These are phyloP conservation scores for Urocyon cinereoargenteus DNA, from an alignment of 2,797 vertebrate genomes.

Conservation along the genomic window DNA sequence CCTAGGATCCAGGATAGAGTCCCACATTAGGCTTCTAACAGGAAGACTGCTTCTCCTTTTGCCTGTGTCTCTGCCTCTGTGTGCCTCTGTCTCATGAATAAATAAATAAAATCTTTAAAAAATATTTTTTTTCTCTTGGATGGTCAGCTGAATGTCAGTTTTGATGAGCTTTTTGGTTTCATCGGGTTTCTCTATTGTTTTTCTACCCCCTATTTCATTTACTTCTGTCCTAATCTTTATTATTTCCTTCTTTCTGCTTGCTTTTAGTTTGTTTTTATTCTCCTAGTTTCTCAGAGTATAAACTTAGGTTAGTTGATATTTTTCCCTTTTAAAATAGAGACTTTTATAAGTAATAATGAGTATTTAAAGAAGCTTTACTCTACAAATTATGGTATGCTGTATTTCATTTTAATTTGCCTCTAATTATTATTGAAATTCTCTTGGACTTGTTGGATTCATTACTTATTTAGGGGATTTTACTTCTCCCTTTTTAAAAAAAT, in stretches of 20 bases:
- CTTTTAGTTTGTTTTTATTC: neutral
- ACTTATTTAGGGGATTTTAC: neutral
- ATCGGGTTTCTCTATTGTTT: neutral
- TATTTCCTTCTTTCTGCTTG: neutral
- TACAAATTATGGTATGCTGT: neutral
- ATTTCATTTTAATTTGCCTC: neutral
- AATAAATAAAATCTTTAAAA: too few species aligned
- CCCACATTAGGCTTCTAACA: too few species aligned
- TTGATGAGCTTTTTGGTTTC: neutral
- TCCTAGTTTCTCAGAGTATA: neutral
- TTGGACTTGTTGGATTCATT: neutral
- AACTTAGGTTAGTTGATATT: neutral
- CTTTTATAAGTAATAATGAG: neutral
- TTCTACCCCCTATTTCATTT: neutral
- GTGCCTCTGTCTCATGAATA: too few species aligned
- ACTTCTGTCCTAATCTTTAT: neutral
- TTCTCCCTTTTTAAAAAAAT: neutral
- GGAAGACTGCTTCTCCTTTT: too few species aligned
- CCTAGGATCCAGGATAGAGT: too few species aligned
- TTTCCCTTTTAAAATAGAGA: neutral
- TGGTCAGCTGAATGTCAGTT: neutral
- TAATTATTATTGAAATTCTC: neutral
- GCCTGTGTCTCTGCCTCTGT: too few species aligned
- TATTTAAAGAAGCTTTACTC: neutral
- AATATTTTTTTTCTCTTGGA: neutral